A percentile compares a stretch with the other conserved stretches of the same genome.
These are phyloP conservation scores for Rhopalosiphum padi DNA, from an alignment of 1,140 invertebrate species.

Conservation along the genomic window DNA sequence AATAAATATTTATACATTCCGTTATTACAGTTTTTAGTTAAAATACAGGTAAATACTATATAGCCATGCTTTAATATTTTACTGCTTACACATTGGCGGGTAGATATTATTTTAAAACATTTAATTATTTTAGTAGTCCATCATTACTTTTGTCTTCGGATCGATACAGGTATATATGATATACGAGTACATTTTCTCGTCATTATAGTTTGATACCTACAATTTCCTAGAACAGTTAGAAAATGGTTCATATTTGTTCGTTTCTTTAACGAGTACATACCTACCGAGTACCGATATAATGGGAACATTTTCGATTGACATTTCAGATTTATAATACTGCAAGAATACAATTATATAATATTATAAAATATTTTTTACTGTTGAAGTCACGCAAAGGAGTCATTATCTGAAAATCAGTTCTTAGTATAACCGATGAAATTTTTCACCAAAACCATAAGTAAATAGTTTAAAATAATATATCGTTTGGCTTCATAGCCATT, in stretches of 20 bases:
- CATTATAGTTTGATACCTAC: background rate
- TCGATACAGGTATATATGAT: background rate
- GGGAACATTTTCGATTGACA: background rate
- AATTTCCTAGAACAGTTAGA: background rate
- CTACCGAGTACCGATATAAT: background rate
- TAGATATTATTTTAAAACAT: background rate
- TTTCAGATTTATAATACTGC: background rate
- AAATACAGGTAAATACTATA: background rate
- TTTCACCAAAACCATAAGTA: background rate
- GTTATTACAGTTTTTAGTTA: background rate
- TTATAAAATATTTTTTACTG: background rate
- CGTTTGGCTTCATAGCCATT: background rate
- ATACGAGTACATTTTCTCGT: background rate
- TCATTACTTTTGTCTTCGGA: background rate
- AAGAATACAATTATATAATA: background rate
- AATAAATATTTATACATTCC: background rate
- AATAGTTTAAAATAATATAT: background rate
- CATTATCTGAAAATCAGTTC: background rate
- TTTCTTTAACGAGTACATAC: background rate
- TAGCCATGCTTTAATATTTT: background rate
- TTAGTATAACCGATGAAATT: background rate
- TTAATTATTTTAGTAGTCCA: background rate
- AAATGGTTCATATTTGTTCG: background rate
- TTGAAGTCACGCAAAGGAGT: background rate
- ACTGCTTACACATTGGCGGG: background rate